phyloP scores from a whole-genome alignment of 1,140 invertebrate species.

The Temnothorax nylanderi region DNA sequence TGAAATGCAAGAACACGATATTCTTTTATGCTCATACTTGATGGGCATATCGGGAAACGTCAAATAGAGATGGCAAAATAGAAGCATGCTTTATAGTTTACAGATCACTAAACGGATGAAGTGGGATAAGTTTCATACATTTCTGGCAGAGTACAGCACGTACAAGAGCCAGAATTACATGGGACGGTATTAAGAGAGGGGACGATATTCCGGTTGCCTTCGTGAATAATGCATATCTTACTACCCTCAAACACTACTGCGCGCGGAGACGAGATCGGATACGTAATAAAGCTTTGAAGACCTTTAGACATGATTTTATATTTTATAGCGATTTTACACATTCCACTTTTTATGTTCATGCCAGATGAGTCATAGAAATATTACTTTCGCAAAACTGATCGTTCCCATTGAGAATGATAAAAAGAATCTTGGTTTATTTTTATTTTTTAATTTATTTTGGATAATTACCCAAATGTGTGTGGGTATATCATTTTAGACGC shows the following conservation, averaged over 20 bases:
- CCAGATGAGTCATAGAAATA: background rate
- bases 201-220: conserved; percentile 38
- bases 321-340: conserved; percentile 31
- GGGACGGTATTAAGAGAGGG: conserved; percentile 42
- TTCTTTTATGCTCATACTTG: background rate
- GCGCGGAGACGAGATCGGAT: conserved; percentile 35
- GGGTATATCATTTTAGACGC: background rate
- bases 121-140: conserved; percentile 39
- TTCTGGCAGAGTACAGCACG: conserved; percentile 25
- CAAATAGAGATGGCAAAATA: background rate
- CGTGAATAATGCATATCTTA: conserved; percentile 52
- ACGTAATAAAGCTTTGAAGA: conserved; percentile 50
- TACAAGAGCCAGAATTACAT: conserved; percentile 46
- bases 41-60: background rate
- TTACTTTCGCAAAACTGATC: background rate
- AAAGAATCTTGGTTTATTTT: background rate
- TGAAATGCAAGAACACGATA: background rate
- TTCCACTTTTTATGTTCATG: background rate
- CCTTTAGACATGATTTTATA: conserved; percentile 44
- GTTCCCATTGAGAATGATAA: background rate
- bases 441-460: background rate
- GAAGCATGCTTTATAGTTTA: conserved; percentile 2
- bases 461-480: background rate
- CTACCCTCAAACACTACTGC: conserved; percentile 39
- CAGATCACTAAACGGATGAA: conserved; percentile 41